Conservation (phyloP, 1,140 invertebrate species). For the Papilio polytes region DNA sequence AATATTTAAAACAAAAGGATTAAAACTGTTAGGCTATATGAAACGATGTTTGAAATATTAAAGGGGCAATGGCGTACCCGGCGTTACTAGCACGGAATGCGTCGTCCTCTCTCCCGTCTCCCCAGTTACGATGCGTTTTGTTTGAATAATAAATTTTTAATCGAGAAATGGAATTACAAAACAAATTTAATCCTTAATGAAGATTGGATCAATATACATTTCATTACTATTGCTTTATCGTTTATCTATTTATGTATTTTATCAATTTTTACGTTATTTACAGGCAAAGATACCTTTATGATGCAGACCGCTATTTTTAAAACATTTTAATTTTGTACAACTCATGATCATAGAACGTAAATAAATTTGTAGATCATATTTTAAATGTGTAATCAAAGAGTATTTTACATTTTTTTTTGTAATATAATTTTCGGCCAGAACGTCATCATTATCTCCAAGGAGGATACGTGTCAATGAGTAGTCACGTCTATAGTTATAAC, state of each 20-base stretch:
- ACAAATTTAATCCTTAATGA: background rate
- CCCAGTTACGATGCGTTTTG: background rate
- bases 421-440: background rate
- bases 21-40: constrained; percentile 25
- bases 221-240: too few species aligned
- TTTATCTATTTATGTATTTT: too few species aligned
- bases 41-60: constrained; percentile 33
- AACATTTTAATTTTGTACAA: too few species aligned
- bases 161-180: background rate
- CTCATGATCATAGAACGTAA: too few species aligned
- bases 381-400: too few species aligned
- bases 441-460: background rate
- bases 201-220: too few species aligned
- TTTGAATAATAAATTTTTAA: constrained; percentile 31
- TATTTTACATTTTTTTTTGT: too few species aligned
- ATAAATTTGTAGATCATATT: too few species aligned
- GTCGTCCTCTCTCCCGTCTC: background rate
- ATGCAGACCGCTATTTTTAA: too few species aligned
- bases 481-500: constrained; percentile 28
- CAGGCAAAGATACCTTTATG: too few species aligned
- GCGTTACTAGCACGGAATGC: constrained; percentile 3
- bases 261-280: too few species aligned
- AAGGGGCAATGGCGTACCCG: background rate
- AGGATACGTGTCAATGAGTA: background rate
- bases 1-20: constrained; percentile 37